Base-by-base conservation (phyloP, 2,888 invertebrate genomes). In the Antitype chi region DNA sequence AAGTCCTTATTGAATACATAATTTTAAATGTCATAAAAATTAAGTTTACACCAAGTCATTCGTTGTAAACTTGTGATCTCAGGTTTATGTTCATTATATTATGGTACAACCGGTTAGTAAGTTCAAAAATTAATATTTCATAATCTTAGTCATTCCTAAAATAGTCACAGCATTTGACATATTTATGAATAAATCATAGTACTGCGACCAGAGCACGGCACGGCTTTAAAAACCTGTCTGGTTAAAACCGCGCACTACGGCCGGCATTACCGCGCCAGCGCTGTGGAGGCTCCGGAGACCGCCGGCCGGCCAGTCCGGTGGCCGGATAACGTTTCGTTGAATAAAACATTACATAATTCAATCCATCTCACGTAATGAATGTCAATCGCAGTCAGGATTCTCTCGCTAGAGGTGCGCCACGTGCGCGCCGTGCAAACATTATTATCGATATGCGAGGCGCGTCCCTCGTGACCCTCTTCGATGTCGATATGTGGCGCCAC, bases 321-420 rank as follows among this genome's bases (percentile, higher is more conserved):
- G 32, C 8, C 49, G 57, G 52, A 28, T 63, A 32, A 70, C 70
- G 73, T 28, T 68, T 38, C 62, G 53, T 62, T 85, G 70, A 80
- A 87, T 86, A 80, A 86, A 79, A 79, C 82, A 85, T 84, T 47
- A 80, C 52, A 72, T 82, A 76, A 80, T 80, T 85, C 68, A 76
- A 86, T 85, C 64, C 72, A 85, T 76, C 69, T 71, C 79, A 62
- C 77, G 79, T 76, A 85, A 82, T 85, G 76, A 85, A 80, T 85
- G 85, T 80, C 85, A 85, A 86, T 81, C 79, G 77, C 47, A 77
- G 57, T 53, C 64, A 68, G 62, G 38, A 59, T 28, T 74, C 20
- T 70, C 64, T 57, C 57, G 66, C 67, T 47, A 74, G 70, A 76
- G 70, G 64, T 74, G 78, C 69, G 43, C 28, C 52, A 28, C 23